phyloP scores from a whole-genome alignment of 2,113 vertebrate genomes.

The Marmota flaviventris region DNA sequence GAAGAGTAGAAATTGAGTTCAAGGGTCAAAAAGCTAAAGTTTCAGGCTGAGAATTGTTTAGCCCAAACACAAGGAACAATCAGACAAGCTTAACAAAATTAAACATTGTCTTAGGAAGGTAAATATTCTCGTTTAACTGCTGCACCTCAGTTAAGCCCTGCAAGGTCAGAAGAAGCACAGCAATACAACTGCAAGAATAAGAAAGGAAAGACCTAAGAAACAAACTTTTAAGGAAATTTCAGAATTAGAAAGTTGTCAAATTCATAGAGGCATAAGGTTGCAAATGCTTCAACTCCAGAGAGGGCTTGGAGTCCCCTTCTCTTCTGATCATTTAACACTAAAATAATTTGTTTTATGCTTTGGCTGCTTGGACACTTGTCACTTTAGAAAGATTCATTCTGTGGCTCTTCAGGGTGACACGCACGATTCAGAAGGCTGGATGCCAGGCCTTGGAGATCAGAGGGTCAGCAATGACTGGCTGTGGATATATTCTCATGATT shows the following conservation, averaged over 20 bases:
- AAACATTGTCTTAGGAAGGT: constrained; percentile 14
- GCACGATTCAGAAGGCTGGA: not conserved
- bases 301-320: not conserved
- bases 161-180: not conserved
- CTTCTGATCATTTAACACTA: not conserved
- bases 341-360: not conserved
- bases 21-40: constrained; percentile 11
- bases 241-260: not conserved
- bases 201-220: not conserved
- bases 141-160: not conserved
- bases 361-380: not conserved
- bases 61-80: not conserved
- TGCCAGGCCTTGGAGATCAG: not conserved
- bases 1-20: not conserved
- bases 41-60: not conserved
- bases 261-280: not conserved
- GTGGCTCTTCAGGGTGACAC: not conserved
- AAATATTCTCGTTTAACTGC: not conserved
- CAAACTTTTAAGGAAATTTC: not conserved
- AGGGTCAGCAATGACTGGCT: not conserved
- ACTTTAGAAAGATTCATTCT: not conserved
- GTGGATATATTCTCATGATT: not conserved
- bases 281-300: not conserved
- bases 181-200: not conserved
- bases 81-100: not conserved